Base-by-base conservation (phyloP, 2,888 invertebrate species). In the Polydrusus cervinus region DNA sequence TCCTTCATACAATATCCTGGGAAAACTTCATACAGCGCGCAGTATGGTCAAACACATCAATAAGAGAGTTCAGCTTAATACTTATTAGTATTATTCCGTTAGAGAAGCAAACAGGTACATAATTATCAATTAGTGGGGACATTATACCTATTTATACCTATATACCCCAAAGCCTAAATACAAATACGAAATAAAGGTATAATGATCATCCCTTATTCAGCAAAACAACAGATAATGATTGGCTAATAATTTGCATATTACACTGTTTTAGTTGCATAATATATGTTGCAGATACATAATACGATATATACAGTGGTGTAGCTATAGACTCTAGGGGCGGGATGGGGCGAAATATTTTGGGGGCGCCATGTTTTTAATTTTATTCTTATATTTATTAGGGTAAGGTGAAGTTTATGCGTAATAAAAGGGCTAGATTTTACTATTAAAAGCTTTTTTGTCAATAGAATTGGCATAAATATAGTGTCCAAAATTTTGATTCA, bases 181-280 rank as follows among this genome's bases (percentile, higher is more conserved):
- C 62, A 47, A 62, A 62, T 62, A n/a, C 40, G 6, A 62, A 45
- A 62, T 62, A 62, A 62, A 45, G 62, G 43, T 45, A 47, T 45
- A 62, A 62, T 45, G 62, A 62, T 45, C 47, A 30, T 62, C 25
- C 25, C 62, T 47, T 62, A 45, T 62, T 62, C 30, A 40, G 45
- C 20, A 45, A 20, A 62, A 62, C 62, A 45, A 18, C 25, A 40
- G 61, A 45, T 30, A 62, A 62, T 62, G 62, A 62, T 47, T 62
- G 47, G 45, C n/a, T 62, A 62, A 47, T 62, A 62, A 62, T 62
- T 62, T 25, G 25, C 62, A 62, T 62, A 47, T 62, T 62, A 62
- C 30, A 62, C 62, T 62, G 47, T 62, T 62, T 62, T 47, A 20
- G 62, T 47, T 62, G 45, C 45, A 47, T 47, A 30, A 45, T 62